Conservation (phyloP, 1,140 invertebrate species). For the Prorops nasuta region DNA sequence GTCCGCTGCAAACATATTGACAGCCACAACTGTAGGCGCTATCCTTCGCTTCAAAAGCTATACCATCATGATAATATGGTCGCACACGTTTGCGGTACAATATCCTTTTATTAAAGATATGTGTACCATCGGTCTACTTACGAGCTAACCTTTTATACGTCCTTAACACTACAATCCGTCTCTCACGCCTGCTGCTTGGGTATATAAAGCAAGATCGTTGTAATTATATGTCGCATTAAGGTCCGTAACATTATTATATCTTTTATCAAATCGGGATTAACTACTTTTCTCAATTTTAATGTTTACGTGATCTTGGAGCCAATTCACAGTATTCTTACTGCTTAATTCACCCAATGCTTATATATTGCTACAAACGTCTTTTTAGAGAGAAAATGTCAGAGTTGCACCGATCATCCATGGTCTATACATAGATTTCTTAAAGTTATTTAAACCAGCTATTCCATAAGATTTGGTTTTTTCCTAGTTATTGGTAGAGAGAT, state of each 20-base stretch:
- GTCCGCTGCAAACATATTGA: constrained; percentile 58
- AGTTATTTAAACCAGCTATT: too few relatives aligned
- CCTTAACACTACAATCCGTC: constrained; percentile 30
- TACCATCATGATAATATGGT: constrained; percentile 35
- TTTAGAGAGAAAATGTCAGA: background rate
- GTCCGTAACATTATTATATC: too few relatives aligned
- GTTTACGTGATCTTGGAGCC: too few relatives aligned
- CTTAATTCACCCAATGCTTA: too few relatives aligned
- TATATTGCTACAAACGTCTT: background rate
- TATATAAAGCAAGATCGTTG: constrained; percentile 12
- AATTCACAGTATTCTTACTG: too few relatives aligned
- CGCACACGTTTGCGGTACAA: constrained; percentile 28
- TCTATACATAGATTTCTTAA: too few relatives aligned
- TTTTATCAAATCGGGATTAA: too few relatives aligned
- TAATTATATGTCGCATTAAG: constrained; percentile 22
- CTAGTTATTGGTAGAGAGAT: too few relatives aligned
- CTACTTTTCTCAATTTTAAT: too few relatives aligned
- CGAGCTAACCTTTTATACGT: constrained; percentile 27
- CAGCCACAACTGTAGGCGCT: constrained; percentile 55
- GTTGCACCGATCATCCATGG: too few relatives aligned
- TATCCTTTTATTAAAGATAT: constrained; percentile 14
- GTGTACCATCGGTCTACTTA: constrained; percentile 23
- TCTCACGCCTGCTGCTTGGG: constrained; percentile 19
- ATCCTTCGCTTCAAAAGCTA: constrained; percentile 42
- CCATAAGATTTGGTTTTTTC: too few relatives aligned